These are phyloP conservation scores for Ceyx erithaca DNA, from an alignment of 2,797 vertebrate genomes.

Conservation along the genomic window DNA sequence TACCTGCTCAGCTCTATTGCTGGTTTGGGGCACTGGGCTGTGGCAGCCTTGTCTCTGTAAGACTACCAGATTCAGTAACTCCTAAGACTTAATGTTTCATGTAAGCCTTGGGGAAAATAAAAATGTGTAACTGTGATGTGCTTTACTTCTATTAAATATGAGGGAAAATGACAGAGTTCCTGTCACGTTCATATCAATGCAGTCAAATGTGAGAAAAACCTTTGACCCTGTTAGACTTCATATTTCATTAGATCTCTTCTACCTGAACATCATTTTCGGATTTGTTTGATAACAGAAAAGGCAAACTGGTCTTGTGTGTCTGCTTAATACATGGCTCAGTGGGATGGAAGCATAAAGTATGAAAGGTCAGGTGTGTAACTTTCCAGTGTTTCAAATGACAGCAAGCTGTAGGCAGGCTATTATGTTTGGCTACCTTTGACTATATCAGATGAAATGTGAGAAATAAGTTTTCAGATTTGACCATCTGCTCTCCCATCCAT, in stretches of 20 bases:
- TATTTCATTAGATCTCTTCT: background rate
- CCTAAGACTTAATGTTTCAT: background rate
- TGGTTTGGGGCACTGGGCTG: fast-evolving
- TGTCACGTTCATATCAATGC: background rate
- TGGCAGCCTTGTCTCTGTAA: background rate
- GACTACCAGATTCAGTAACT: background rate
- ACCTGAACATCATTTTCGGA: background rate
- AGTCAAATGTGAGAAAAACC: background rate
- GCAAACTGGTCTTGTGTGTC: background rate
- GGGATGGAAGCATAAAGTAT: background rate
- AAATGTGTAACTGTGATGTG: background rate
- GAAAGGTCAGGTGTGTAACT: background rate
- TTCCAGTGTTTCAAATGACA: background rate
- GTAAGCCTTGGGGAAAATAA: background rate
- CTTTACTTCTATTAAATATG: background rate
- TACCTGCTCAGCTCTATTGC: background rate
- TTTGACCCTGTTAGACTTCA: background rate
- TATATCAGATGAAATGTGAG: background rate
- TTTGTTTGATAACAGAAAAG: background rate
- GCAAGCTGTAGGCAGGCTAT: background rate
- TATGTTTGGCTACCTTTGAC: background rate
- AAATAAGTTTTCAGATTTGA: background rate
- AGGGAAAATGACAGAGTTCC: background rate
- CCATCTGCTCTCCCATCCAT: background rate
- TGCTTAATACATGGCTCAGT: background rate